Percentiles rank a stretch among this genome's conserved stretches.
Conservation (phyloP, 2,797 vertebrate genomes). For the Sebastes matsubarae region DNA sequence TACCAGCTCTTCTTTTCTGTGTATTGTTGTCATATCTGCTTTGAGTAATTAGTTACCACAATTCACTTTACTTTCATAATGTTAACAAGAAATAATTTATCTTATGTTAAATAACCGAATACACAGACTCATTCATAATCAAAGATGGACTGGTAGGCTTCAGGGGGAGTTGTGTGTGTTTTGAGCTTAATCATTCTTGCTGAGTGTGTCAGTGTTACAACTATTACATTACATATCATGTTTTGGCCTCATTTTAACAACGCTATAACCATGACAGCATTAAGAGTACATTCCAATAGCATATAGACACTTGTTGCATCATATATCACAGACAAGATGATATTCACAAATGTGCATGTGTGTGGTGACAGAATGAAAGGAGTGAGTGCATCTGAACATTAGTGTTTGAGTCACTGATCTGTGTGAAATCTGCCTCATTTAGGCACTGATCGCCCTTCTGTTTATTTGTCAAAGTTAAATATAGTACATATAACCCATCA, state of each 20-base stretch:
- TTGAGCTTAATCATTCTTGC: no score
- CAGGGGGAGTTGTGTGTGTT: no score
- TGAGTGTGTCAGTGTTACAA: neutral
- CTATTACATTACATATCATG: no score
- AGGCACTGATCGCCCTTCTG: no score
- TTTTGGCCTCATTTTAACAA: no score
- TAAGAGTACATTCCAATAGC: no score
- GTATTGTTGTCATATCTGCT: neutral
- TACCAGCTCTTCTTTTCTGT: no score
- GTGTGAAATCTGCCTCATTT: no score
- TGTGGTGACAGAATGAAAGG: neutral
- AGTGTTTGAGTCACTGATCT: no score
- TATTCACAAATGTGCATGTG: neutral
- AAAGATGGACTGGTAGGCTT: neutral
- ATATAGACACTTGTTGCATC: no score
- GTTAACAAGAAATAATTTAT: fast-evolving
- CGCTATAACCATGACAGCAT: no score
- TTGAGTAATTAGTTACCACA: neutral
- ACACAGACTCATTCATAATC: neutral
- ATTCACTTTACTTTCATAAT: neutral
- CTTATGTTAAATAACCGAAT: neutral
- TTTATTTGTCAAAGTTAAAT: neutral
- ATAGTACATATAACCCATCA: neutral
- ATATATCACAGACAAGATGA: neutral
- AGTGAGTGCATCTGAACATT: neutral